These are phyloP conservation scores for Gari tellinella DNA, from an alignment of 2,888 invertebrate species.

Conservation along the genomic window DNA sequence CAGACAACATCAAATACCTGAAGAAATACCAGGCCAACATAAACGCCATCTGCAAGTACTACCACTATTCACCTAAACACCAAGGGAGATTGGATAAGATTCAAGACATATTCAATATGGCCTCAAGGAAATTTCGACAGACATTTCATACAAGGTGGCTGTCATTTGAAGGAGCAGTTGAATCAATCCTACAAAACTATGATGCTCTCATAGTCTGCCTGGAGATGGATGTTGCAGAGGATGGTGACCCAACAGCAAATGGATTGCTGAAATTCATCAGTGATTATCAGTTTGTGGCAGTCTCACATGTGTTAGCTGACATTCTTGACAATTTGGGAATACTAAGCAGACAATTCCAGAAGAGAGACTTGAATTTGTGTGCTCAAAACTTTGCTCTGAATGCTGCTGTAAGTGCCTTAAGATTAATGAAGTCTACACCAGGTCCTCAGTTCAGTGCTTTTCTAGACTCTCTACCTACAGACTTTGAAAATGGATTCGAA, in stretches of 20 bases:
- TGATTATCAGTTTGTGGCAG: conserved; percentile 17
- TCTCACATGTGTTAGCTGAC: conserved; percentile 15
- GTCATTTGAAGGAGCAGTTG: conserved; percentile 33
- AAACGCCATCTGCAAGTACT: conserved; percentile 37
- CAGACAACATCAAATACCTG: conserved; percentile 18
- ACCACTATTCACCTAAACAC: conserved; percentile 34
- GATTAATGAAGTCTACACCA: conserved; percentile 14
- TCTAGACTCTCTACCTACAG: background rate
- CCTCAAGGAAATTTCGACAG: conserved; percentile 20
- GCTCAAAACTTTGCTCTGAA: background rate
- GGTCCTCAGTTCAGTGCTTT: conserved; percentile 13
- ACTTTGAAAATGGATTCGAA: too few relatives aligned
- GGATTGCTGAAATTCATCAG: conserved; percentile 16
- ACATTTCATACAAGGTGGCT: conserved; percentile 29
- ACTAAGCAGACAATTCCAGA: conserved; percentile 16
- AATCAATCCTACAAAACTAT: conserved; percentile 15
- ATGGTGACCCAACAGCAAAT: conserved; percentile 14
- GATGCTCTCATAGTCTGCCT: conserved; percentile 17
- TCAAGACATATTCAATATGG: conserved; percentile 18
- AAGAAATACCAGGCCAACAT: conserved; percentile 29
- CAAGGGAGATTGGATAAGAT: conserved; percentile 10
- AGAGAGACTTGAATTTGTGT: conserved; percentile 4
- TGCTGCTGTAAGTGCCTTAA: conserved; percentile 7
- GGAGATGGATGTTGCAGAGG: conserved; percentile 10
- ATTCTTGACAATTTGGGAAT: too few relatives aligned